Evolutionary conservation across 2,113 vertebrate genomes (phyloP).

Genomic region (Gallinago jamesoni): DNA sequence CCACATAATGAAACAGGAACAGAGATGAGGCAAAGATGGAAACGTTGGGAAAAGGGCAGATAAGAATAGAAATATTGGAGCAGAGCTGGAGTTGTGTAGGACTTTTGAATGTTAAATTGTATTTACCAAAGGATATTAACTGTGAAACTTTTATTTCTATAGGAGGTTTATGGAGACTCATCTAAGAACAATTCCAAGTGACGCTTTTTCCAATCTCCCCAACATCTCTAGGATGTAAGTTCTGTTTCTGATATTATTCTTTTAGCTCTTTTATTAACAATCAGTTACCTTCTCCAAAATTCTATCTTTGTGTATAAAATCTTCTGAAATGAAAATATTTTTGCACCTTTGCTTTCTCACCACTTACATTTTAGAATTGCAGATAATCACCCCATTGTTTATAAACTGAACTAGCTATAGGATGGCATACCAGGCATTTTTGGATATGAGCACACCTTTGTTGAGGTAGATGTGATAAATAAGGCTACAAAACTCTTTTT

Average conservation of each 20-base stretch:
- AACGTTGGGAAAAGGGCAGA: background rate
- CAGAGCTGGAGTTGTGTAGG: background rate
- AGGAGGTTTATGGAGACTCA: constrained; percentile 92
- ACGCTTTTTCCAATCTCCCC: constrained; percentile 84
- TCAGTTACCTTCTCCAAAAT: background rate
- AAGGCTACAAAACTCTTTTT: background rate
- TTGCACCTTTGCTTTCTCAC: background rate
- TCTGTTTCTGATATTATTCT: background rate
- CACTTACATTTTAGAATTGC: background rate
- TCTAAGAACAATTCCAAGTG: constrained; percentile 81
- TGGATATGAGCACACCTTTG: background rate
- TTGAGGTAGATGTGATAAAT: background rate
- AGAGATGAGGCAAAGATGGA: background rate
- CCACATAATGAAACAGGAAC: background rate
- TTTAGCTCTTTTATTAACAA: background rate
- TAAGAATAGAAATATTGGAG: background rate
- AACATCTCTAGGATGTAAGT: constrained; percentile 98
- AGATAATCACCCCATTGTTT: background rate
- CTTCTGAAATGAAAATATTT: background rate
- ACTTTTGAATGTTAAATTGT: background rate
- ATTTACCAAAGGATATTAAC: constrained; percentile 19
- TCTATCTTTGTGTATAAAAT: background rate
- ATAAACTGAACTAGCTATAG: background rate
- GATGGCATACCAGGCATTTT: background rate
- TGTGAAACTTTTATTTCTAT: constrained; percentile 34